Evolutionary conservation across 2,113 vertebrate species (phyloP), one percentile per base, ranked within the genome.

Genomic region (Gadus chalcogrammus): DNA sequence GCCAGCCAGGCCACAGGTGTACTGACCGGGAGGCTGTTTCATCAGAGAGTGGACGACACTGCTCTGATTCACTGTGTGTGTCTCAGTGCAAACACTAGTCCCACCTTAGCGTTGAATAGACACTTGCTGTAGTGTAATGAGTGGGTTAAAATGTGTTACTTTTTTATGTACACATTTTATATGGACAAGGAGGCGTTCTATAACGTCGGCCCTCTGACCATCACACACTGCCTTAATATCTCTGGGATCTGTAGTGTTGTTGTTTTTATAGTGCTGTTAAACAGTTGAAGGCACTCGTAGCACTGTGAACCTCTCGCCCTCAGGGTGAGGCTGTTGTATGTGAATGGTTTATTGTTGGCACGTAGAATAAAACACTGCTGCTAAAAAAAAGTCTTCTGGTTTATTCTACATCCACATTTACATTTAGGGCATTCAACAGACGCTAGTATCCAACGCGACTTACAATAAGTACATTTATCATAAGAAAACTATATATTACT

Each of bases 281-380:
- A 68, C 55, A 7, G 15, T 58, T 58, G 55, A 68, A 61, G 31
- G 35, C 28, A 53, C 38, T 38, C 24, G 65, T 56, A 72, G 22
- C 53, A 68, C 70, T 75, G 63, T 76, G 61, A 72, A 68, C 72
- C 52, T 72, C 58, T 81, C 76, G 63, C 75, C 79, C 77, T 83
- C 11, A 48, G 52, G 80, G 81, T 85, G 79, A 15, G 65, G 85
- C 78, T 69, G 64, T 80, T 79, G 74, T 28, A 75, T 80, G 75
- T 87, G 74, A 82, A 75, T 77, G 62, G 78, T n/a, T 58, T 58
- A 3, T 16, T 58, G 55, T 58, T 79, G 68, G 66, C n/a, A 0
- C 68, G 35, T 68, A 67, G 42, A 91, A 88, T 89, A 88, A 91
- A 90, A 79, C 24, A 12, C 17, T 7, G 55, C 55, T 58, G 55